Conservation (phyloP, 2,797 vertebrate genomes). For the Mus spretus region DNA sequence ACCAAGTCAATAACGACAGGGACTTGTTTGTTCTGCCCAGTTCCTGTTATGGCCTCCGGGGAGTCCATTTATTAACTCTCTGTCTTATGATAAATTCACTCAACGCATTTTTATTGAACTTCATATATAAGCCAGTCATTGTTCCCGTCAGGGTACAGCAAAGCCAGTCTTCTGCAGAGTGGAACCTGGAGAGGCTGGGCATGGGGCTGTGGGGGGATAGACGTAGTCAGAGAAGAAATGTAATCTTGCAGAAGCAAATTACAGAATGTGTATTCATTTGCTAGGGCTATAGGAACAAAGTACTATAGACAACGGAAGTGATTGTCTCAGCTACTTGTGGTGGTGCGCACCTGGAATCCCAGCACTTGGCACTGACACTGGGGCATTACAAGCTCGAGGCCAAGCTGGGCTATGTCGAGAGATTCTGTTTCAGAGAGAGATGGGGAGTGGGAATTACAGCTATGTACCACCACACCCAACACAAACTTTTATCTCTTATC, state of each 20-base stretch:
- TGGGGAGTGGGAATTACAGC: background rate
- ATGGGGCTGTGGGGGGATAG: background rate
- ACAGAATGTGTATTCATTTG: background rate
- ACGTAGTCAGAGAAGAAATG: background rate
- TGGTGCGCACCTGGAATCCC: background rate
- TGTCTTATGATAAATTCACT: slow-evolving; percentile 43
- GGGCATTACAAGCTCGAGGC: background rate
- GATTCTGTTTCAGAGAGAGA: background rate
- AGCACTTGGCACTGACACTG: background rate
- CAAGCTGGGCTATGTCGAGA: background rate
- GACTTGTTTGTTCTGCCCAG: background rate
- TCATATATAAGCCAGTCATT: background rate
- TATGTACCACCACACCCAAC: background rate
- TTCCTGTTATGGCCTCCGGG: background rate
- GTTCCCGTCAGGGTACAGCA: background rate
- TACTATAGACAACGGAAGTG: background rate
- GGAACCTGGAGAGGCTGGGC: background rate
- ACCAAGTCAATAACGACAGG: background rate
- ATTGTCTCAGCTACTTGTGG: background rate
- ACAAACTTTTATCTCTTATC: background rate
- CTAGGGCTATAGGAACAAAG: background rate
- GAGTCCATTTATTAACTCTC: slow-evolving; percentile 39
- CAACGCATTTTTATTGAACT: background rate
- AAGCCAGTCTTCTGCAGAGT: background rate
- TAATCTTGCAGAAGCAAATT: slow-evolving; percentile 14